Percentiles rank a stretch among this genome's conserved stretches.
Conservation (phyloP, 37 sponge, comb jelly and placozoan genomes). For the Beroe forskalii region DNA sequence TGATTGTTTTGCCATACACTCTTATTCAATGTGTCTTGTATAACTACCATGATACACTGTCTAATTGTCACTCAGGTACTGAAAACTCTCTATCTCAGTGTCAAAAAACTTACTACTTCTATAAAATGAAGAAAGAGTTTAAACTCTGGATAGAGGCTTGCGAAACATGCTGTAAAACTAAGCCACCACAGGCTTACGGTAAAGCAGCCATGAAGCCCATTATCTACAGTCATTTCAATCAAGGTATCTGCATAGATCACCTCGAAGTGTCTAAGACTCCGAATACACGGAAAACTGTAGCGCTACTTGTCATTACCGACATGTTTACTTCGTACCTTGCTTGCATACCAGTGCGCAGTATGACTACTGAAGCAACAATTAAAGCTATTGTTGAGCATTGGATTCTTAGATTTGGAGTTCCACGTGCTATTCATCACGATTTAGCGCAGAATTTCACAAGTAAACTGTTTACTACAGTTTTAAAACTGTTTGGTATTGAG, state of each 20-base stretch:
- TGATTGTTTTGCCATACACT: slow-evolving; percentile 5
- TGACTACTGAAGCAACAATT: neutral
- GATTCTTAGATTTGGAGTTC: neutral
- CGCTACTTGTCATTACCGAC: neutral
- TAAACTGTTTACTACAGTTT: neutral
- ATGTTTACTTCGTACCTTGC: slow-evolving; percentile 2
- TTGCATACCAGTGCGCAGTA: neutral
- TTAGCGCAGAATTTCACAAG: neutral
- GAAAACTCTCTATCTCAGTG: neutral
- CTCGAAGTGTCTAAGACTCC: slow-evolving; percentile 9
- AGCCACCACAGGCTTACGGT: neutral
- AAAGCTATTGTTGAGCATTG: slow-evolving; percentile 8
- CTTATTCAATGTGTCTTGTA: neutral
- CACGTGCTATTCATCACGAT: neutral
- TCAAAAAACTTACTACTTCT: neutral
- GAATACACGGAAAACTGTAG: neutral
- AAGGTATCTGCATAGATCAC: neutral
- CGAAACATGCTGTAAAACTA: neutral
- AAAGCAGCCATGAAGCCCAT: slow-evolving; percentile 2
- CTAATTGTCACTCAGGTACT: neutral
- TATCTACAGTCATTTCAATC: neutral
- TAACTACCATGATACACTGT: neutral
- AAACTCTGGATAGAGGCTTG: neutral
- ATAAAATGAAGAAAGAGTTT: too few species aligned
- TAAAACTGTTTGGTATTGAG: neutral